phyloP scores from a whole-genome alignment of 2,888 invertebrate genomes.

The Perdita meconis region DNA sequence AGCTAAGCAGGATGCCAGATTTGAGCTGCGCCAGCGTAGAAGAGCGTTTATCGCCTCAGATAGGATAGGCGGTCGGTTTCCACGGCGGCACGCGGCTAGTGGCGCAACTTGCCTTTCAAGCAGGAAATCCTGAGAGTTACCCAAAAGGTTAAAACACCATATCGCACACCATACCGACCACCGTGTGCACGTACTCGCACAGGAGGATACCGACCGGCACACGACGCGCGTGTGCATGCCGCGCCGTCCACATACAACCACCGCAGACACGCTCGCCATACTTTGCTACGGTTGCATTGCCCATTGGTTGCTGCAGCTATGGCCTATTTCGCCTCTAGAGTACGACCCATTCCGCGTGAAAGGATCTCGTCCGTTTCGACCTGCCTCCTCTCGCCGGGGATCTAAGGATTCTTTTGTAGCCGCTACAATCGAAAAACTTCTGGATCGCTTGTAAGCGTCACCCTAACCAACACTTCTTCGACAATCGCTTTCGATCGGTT shows the following conservation, averaged over 20 bases:
- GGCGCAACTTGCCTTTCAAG: conserved; percentile 62
- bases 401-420: conserved; percentile 55
- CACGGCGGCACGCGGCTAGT: conserved; percentile 71
- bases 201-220: conserved; percentile 7
- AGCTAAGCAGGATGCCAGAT: conserved; percentile 78
- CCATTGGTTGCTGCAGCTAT: conserved; percentile 74
- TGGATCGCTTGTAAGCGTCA: conserved; percentile 41
- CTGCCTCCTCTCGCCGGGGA: conserved; percentile 35
- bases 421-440: conserved; percentile 58
- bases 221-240: conserved; percentile 4
- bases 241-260: conserved; percentile 14
- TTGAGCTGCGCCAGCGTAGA: conserved; percentile 72
- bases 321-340: conserved; percentile 75
- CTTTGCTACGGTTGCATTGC: conserved; percentile 68
- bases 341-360: conserved; percentile 73
- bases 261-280: conserved; percentile 58
- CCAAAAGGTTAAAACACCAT: conserved; percentile 66
- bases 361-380: conserved; percentile 69
- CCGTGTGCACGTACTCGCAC: conserved; percentile 11
- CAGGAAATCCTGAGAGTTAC: conserved; percentile 55
- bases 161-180: conserved; percentile 61
- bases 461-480: conserved; percentile 33
- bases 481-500: conserved; percentile 39
- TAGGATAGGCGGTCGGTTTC: conserved; percentile 74
- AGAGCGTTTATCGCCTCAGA: conserved; percentile 76